Evolutionary conservation across 2,113 vertebrate genomes (phyloP).

Genomic region (Setophaga kirtlandii): DNA sequence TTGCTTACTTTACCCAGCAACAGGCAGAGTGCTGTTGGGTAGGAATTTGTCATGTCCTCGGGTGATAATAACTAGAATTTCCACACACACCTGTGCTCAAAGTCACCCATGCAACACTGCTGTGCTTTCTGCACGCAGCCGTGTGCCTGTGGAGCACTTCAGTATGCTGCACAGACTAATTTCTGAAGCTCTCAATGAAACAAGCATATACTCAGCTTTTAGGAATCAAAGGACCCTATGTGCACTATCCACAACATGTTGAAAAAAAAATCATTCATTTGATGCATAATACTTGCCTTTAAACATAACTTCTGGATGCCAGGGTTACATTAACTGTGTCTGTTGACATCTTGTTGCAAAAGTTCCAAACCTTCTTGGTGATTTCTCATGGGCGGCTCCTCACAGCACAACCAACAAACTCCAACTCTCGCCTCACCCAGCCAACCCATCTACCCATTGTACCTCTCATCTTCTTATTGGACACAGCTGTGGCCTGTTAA

Average conservation of each 20-base stretch:
- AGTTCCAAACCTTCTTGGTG: too few species aligned
- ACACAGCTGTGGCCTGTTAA: too few species aligned
- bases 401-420: too few species aligned
- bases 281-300: background rate
- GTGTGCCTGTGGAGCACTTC: background rate
- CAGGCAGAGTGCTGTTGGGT: background rate
- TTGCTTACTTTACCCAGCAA: background rate
- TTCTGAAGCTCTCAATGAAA: background rate
- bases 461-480: too few species aligned
- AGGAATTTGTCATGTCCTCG: background rate
- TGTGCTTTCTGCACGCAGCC: accelerated
- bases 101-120: background rate
- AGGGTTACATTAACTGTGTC: background rate
- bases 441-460: too few species aligned
- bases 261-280: background rate
- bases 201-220: background rate
- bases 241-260: background rate
- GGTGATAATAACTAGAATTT: background rate
- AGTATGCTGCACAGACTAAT: background rate
- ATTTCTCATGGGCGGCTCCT: too few species aligned
- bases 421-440: too few species aligned
- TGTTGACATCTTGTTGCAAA: too few species aligned
- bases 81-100: background rate
- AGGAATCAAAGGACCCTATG: background rate
- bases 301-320: background rate